Evolutionary conservation across 2,888 invertebrate species (phyloP), one percentile per base, ranked within the genome.

Genomic region (Leucoma salicis): DNA sequence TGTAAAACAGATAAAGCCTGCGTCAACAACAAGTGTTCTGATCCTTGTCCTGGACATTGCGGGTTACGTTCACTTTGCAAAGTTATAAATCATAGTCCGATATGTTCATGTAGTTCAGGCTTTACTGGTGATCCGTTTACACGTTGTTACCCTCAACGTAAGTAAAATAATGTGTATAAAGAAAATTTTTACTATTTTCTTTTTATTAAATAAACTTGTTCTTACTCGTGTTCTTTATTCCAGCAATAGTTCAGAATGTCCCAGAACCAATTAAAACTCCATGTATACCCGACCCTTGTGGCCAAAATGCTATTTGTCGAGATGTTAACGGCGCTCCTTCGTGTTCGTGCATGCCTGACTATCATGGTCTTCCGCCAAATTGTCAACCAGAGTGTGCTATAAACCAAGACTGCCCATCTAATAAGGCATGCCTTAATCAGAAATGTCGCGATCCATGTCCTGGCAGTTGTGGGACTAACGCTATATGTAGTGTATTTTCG

Each of bases 61-160:
- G 95, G 94, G 29, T 82, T 85, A 66, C 92, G 93, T 62, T 89
- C 94, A 3, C 84, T 91, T 27, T 96, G 96, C 67, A 91, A 92
- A 70, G 94, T 95, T 1, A 91, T 94, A 44, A 94, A 95, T 70
- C 96, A 95, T 68, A 94, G 93, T 70, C 95, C 96, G 2, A 92
- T 95, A 62, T 96, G 96, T 74, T 92, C 92, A 37, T 96, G 96
- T 70, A 88, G 84, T 14, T 62, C 78, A 13, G 89, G 90, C 31
- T 91, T 89, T 57, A 92, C 91, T 12, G 94, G 94, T 3, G 93
- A 95, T 81, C 93, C 94, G n/a, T 92, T 94, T 61, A 91, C 91
- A 21, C 90, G 92, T 60, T 94, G 94, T 65, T 91, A 86, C 57
- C 78, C 84, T 31, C 76, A 89, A 71, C 81, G 91, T 91, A 78